Conservation (phyloP, 2,888 invertebrate genomes). For the Leucophora obtusa region DNA sequence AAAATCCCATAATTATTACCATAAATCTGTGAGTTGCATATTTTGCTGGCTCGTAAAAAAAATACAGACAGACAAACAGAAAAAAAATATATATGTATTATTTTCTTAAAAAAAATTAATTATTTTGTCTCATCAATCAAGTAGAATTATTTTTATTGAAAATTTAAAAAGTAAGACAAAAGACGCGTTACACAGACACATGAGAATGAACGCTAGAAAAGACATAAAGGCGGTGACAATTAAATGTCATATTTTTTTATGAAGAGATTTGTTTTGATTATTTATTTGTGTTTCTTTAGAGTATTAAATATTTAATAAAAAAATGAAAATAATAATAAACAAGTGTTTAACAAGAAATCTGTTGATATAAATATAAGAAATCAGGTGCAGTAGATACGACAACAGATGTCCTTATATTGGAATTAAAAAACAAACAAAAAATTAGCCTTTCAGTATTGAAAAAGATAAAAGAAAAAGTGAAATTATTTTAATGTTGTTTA, state of each 20-base stretch:
- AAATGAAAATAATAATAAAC: not conserved
- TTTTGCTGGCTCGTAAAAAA: not conserved
- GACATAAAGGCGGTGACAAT: slow-evolving; percentile 27
- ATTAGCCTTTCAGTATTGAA: not conserved
- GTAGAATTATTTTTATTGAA: slow-evolving; percentile 68
- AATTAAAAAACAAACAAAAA: not conserved
- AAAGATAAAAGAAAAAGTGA: not conserved
- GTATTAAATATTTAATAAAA: not conserved
- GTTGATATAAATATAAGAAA: not conserved
- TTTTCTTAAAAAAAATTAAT: slow-evolving; percentile 68
- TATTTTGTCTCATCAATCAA: slow-evolving; percentile 75
- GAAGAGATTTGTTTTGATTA: slow-evolving; percentile 30
- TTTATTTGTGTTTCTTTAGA: slow-evolving; percentile 22
- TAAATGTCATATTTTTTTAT: slow-evolving; percentile 39
- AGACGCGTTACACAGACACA: slow-evolving; percentile 2
- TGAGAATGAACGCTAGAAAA: not conserved
- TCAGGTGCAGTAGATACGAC: not conserved
- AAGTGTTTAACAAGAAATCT: not conserved
- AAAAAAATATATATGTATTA: not conserved
- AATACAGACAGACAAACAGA: no score
- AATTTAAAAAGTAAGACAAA: slow-evolving; percentile 3
- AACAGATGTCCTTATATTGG: not conserved
- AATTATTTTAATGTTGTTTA: not conserved
- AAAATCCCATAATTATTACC: slow-evolving; percentile 41
- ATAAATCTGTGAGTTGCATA: slow-evolving; percentile 40